Evolutionary conservation across 2,888 invertebrate species (phyloP).

Genomic region (Aporophyla nigra): DNA sequence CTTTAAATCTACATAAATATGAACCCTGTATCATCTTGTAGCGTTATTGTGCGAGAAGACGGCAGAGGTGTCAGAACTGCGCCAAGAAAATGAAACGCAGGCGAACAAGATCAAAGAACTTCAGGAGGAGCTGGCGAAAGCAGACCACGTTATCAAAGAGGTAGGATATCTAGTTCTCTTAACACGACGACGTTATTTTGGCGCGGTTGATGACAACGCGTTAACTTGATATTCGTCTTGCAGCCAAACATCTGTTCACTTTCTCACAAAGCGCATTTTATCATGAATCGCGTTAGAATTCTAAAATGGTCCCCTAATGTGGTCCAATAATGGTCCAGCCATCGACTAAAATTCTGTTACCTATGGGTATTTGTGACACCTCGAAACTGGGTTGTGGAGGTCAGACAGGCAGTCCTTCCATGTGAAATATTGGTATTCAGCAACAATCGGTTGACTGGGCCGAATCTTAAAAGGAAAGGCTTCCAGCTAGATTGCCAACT

Average conservation of each 20-base stretch:
- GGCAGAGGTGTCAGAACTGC: conserved; percentile 66
- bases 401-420: not conserved
- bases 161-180: conserved; percentile 60
- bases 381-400: not conserved
- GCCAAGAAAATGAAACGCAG: conserved; percentile 66
- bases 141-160: conserved; percentile 72
- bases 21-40: conserved; percentile 43
- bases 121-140: conserved; percentile 69
- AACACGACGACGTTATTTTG: not conserved
- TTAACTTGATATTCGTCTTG: not conserved
- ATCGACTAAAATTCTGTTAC: not conserved
- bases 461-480: too few relatives aligned
- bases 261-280: not conserved
- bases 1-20: not conserved
- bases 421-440: not conserved
- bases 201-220: not conserved
- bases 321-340: not conserved
- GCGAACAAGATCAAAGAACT: conserved; percentile 67
- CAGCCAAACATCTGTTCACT: not conserved
- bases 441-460: not conserved
- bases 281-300: not conserved
- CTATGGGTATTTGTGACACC: not conserved
- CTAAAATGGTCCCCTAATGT: not conserved
- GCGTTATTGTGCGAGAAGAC: conserved; percentile 73
- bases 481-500: not conserved